Conservation (phyloP, 2,797 vertebrate genomes). For the Adelosebastes latens region DNA sequence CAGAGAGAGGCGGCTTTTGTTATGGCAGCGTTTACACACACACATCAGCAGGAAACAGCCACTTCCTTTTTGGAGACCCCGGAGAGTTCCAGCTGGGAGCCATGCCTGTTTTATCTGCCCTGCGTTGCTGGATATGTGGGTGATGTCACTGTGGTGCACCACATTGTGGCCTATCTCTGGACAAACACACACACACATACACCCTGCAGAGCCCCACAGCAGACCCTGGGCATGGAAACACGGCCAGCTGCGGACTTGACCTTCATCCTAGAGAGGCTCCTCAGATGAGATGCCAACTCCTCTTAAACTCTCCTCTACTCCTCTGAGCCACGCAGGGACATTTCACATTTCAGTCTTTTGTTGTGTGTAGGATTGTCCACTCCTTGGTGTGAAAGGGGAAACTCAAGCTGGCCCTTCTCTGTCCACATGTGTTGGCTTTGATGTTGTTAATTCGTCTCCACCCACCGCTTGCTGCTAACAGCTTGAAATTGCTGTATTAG, state of each 20-base stretch:
- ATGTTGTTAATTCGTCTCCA: constrained; percentile 56
- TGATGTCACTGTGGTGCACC: constrained; percentile 66
- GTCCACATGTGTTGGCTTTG: constrained; percentile 66
- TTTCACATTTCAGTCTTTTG: constrained; percentile 37
- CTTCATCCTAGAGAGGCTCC: constrained; percentile 41
- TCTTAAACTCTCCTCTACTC: constrained; percentile 42
- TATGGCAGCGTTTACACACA: constrained; percentile 57
- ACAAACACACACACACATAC: constrained; percentile 6
- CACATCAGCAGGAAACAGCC: constrained; percentile 82
- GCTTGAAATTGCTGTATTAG: constrained; percentile 56
- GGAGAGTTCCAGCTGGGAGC: constrained; percentile 51
- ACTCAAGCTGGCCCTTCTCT: constrained; percentile 40
- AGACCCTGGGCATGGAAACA: constrained; percentile 47
- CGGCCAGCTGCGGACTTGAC: constrained; percentile 57
- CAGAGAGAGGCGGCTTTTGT: constrained; percentile 56
- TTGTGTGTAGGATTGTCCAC: constrained; percentile 20
- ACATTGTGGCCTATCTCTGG: constrained; percentile 18
- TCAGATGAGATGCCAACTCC: constrained; percentile 71
- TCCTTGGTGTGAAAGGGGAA: constrained; percentile 46
- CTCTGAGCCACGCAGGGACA: constrained; percentile 28
- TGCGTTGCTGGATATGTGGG: constrained; percentile 28
- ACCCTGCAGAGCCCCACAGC: constrained; percentile 14
- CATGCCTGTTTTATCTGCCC: constrained; percentile 47
- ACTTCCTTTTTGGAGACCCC: constrained; percentile 69
- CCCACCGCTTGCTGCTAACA: constrained; percentile 65